Percentiles rank a stretch among this genome's conserved stretches.
phyloP scores from a whole-genome alignment of 2,797 vertebrate species.

The Tenualosa thibaudeaui region DNA sequence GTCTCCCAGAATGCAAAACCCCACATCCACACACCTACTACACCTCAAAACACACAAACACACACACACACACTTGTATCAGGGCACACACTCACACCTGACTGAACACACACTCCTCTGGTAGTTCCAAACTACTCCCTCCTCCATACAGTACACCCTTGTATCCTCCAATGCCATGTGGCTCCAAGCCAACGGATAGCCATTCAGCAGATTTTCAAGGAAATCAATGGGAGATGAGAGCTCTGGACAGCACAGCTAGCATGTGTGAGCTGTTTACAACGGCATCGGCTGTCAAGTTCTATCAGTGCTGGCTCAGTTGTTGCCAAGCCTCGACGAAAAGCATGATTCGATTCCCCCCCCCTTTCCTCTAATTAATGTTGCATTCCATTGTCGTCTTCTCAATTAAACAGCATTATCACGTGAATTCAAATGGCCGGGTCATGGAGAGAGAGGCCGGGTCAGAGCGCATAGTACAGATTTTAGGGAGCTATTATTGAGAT shows the following conservation, averaged over 20 bases:
- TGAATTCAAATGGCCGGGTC: neutral
- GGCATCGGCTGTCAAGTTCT: neutral
- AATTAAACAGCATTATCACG: neutral
- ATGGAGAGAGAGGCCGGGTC: too few relatives aligned
- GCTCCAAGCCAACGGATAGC: neutral
- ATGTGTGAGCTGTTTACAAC: neutral
- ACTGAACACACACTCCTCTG: neutral
- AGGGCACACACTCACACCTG: neutral
- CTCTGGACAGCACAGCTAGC: neutral
- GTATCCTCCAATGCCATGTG: neutral
- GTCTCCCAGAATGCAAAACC: neutral
- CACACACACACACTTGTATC: neutral
- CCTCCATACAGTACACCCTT: neutral
- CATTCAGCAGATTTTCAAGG: neutral
- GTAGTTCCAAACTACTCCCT: neutral
- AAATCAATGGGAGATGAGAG: conserved; percentile 11
- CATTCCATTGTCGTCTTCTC: neutral
- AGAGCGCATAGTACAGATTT: neutral
- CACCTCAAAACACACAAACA: neutral
- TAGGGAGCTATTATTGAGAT: neutral
- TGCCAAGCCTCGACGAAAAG: neutral
- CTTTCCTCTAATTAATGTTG: neutral
- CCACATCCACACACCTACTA: neutral
- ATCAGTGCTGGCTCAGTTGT: neutral
- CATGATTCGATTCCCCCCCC: neutral